Evolutionary conservation across 2,888 invertebrate species (phyloP).

Genomic region (Mesorhabditis spiculigera): DNA sequence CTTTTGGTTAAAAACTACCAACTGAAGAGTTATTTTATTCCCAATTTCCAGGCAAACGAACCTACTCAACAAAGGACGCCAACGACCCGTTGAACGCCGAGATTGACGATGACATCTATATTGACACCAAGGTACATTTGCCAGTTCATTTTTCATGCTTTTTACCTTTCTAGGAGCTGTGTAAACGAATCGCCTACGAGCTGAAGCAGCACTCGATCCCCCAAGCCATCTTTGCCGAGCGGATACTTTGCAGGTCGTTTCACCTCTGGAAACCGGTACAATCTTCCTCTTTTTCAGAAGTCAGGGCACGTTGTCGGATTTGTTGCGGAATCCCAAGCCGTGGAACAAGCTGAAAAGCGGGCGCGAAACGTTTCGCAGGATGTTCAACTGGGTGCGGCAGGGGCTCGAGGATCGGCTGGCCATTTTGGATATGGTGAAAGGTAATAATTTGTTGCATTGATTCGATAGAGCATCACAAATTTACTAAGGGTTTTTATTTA

Average conservation of each 20-base stretch:
- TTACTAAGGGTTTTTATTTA: too few species aligned
- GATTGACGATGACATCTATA: constrained; percentile 57
- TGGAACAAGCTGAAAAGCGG: constrained; percentile 59
- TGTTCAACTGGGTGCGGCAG: constrained; percentile 57
- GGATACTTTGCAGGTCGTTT: constrained; percentile 42
- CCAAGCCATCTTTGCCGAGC: constrained; percentile 71
- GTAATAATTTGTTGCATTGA: constrained; percentile 11
- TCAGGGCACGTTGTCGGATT: constrained; percentile 58
- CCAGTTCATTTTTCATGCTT: not conserved
- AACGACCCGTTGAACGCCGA: constrained; percentile 55
- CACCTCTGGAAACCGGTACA: not conserved
- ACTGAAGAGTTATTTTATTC: not conserved
- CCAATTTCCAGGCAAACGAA: constrained; percentile 12
- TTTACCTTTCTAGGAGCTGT: constrained; percentile 32
- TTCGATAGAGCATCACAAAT: too few species aligned
- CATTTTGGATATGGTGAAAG: constrained; percentile 53
- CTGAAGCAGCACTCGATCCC: constrained; percentile 89
- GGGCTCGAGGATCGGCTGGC: constrained; percentile 47
- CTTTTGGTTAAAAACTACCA: too few species aligned
- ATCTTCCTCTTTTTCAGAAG: constrained; percentile 36
- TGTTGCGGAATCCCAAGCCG: constrained; percentile 58
- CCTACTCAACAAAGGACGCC: constrained; percentile 47
- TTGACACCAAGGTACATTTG: constrained; percentile 40
- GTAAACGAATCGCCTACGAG: constrained; percentile 56
- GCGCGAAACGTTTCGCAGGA: constrained; percentile 57